Evolutionary conservation across 2,888 invertebrate genomes (phyloP), one percentile per base, ranked within the genome.

Genomic region (Diplolepis rosae): DNA sequence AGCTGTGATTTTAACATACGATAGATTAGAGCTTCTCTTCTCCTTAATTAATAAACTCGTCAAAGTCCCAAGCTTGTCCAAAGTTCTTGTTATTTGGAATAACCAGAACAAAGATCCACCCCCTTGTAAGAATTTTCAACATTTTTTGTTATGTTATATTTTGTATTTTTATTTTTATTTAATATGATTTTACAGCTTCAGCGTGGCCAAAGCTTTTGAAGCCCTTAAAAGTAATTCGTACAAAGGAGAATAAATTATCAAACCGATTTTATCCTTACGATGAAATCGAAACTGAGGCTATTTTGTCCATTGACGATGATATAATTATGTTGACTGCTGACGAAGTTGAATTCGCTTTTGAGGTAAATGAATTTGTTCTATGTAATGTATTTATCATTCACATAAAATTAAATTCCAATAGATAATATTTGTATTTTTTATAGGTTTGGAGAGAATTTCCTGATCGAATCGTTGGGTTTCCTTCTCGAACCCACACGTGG

Each of bases 391-490:
- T 66, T 24, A 27, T 51, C 2, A n/a, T 7, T 5, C 28, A 0
- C 4, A 39, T 39, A 39, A 39, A 39, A n/a, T 39, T 39, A 2
- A 4, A 50, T 66, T 32, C 50, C 15, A 48, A 32, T 13, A 30
- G 45, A n/a, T 35, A 18, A 22, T 3, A 39, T 69, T 61, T 54
- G 7, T 45, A 69, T 68, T 88, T 89, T 30, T 93, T 93, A 85
- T 92, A 97, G 93, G 97, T 98, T 50, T 98, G 98, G 98, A 91
- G 97, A 71, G 98, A 98, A 90, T 98, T 97, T 90, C 96, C 98
- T 1, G 98, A 98, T 88, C 92, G 98, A 70, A 95, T 98, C 80
- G 98, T 98, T 73, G 98, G 98, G 5, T 98, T 98, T 90, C 98
- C 98, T 24, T 97, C 98, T 48, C 92, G 98, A 32, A 95, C 97